A percentile compares a stretch with the other conserved stretches of the same genome.
phyloP scores from a whole-genome alignment of 2,888 invertebrate species.

The Margaritifera margaritifera region DNA sequence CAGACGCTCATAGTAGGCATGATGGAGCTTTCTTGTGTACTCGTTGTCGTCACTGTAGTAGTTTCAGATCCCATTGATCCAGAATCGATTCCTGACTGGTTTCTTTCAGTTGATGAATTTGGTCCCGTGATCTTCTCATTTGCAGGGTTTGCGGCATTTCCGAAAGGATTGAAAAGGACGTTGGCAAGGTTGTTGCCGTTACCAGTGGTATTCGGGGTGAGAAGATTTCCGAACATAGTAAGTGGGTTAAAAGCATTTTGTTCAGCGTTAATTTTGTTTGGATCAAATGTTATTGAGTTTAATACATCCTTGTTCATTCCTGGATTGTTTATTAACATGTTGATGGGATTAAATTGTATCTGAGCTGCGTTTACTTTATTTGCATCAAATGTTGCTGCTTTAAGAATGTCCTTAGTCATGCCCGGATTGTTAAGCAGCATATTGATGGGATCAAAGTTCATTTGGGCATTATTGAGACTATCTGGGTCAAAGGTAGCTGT shows the following conservation, averaged over 20 bases:
- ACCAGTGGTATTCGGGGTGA: background rate
- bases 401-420: constrained; percentile 28
- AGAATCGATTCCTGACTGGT: too few relatives aligned
- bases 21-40: too few relatives aligned
- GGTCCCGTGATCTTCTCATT: too few relatives aligned
- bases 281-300: constrained; percentile 9
- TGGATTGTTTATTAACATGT: constrained; percentile 11
- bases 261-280: constrained; percentile 12
- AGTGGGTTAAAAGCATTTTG: constrained; percentile 14
- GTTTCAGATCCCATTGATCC: too few relatives aligned
- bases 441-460: constrained; percentile 27
- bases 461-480: constrained; percentile 20
- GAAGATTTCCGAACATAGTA: constrained; percentile 10
- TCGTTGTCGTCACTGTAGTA: too few relatives aligned
- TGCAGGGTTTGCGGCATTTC: too few relatives aligned
- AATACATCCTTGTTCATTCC: constrained; percentile 24
- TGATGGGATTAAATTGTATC: constrained; percentile 16
- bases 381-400: constrained; percentile 33
- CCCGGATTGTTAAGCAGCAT: constrained; percentile 31
- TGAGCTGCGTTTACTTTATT: constrained; percentile 29
- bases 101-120: too few relatives aligned
- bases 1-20: too few relatives aligned
- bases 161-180: too few relatives aligned
- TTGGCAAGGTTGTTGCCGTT: too few relatives aligned
- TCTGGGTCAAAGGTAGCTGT: constrained; percentile 38